Evolutionary conservation across 2,113 vertebrate genomes (phyloP).

Genomic region (Meles meles): DNA sequence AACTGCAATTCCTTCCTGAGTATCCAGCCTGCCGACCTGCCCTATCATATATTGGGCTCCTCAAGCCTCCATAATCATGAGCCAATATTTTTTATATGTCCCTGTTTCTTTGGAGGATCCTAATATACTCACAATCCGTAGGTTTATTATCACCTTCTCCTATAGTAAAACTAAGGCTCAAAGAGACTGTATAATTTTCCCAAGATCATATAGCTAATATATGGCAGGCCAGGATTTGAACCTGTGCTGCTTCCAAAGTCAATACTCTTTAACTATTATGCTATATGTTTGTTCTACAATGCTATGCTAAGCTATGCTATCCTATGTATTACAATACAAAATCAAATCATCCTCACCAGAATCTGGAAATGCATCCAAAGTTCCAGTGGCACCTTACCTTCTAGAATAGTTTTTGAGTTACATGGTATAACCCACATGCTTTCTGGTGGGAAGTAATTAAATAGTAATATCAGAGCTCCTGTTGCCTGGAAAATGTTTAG

Average conservation of each 20-base stretch:
- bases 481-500: not conserved
- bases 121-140: not conserved
- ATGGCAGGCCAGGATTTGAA: not conserved
- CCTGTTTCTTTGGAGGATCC: not conserved
- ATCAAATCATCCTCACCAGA: not conserved
- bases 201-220: not conserved
- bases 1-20: not conserved
- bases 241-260: not conserved
- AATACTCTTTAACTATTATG: not conserved
- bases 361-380: not conserved
- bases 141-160: not conserved
- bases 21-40: not conserved
- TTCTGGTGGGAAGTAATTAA: not conserved
- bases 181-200: not conserved
- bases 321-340: not conserved
- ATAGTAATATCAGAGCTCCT: not conserved
- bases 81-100: not conserved
- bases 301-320: not conserved
- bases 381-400: not conserved
- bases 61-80: not conserved
- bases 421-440: not conserved
- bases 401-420: not conserved
- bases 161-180: not conserved
- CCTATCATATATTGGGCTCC: not conserved
- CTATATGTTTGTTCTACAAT: not conserved